These are phyloP conservation scores for Pituophis catenifer DNA, from an alignment of 2,113 vertebrate species.

Conservation along the genomic window DNA sequence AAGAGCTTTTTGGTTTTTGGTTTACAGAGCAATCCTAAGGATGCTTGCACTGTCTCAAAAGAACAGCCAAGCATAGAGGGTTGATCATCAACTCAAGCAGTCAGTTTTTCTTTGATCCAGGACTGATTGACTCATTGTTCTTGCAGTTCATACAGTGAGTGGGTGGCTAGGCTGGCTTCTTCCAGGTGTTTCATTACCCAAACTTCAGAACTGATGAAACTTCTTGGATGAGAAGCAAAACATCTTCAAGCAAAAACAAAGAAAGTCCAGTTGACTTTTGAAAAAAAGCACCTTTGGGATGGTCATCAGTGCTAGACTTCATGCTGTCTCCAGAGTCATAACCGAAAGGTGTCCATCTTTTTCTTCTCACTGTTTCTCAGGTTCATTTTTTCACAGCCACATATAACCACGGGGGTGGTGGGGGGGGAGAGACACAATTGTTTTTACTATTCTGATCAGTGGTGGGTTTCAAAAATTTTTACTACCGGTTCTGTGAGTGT, in stretches of 20 bases:
- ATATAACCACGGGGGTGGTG: neutral
- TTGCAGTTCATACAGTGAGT: neutral
- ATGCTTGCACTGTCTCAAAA: neutral
- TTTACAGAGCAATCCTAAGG: neutral
- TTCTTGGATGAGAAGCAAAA: neutral
- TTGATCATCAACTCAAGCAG: neutral
- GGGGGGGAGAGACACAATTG: neutral
- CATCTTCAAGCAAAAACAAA: neutral
- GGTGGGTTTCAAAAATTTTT: no score
- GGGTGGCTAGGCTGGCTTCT: neutral
- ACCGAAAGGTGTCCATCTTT: neutral
- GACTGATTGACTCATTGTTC: neutral
- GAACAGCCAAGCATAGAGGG: neutral
- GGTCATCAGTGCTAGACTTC: neutral
- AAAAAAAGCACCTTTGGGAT: neutral
- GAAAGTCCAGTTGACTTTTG: neutral
- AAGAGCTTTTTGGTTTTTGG: neutral
- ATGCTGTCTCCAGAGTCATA: neutral
- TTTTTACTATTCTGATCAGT: neutral
- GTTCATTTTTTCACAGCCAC: neutral
- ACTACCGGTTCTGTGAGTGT: no score
- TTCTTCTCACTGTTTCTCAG: neutral
- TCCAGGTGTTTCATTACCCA: neutral
- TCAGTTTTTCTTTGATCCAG: neutral
- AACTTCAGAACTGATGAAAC: neutral